Conservation (phyloP, 2,888 invertebrate genomes). For the Agrypnus murinus region DNA sequence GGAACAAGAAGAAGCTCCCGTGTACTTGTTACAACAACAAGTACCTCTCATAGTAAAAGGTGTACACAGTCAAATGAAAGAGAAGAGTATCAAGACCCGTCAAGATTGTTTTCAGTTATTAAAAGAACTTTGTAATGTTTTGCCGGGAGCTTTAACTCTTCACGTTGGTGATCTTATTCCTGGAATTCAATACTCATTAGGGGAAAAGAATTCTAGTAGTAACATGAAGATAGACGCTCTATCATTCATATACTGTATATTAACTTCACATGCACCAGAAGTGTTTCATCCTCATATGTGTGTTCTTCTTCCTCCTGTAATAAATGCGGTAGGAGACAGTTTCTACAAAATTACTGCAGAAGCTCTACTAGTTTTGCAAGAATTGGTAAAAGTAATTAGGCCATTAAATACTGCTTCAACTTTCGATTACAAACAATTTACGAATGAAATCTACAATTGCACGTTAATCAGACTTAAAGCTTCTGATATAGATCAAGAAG, state of each 20-base stretch:
- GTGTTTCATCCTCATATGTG: conserved; percentile 88
- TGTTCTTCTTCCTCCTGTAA: conserved; percentile 87
- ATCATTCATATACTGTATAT: conserved; percentile 89
- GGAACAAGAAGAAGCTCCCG: conserved; percentile 84
- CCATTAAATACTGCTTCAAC: conserved; percentile 80
- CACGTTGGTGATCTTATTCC: conserved; percentile 87
- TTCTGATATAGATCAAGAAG: conserved; percentile 99
- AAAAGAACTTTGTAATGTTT: conserved; percentile 90
- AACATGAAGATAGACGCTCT: conserved; percentile 99
- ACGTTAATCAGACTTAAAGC: conserved; percentile 91
- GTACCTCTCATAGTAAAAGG: conserved; percentile 88
- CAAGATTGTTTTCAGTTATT: conserved; percentile 94
- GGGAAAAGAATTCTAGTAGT: conserved; percentile 94
- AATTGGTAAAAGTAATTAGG: conserved; percentile 94
- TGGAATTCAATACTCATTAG: conserved; percentile 91
- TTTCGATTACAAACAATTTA: conserved; percentile 86
- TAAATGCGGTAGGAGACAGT: conserved; percentile 92
- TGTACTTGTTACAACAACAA: conserved; percentile 76
- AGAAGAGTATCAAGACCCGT: conserved; percentile 90
- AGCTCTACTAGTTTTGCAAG: conserved; percentile 93
- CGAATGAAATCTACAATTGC: conserved; percentile 87
- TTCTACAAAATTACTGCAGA: conserved; percentile 99
- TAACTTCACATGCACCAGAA: conserved; percentile 85
- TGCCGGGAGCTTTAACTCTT: conserved; percentile 89
- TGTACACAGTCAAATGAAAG: conserved; percentile 90